phyloP scores from a whole-genome alignment of 1,140 invertebrate genomes.

The Drosophila kurseongensis region DNA sequence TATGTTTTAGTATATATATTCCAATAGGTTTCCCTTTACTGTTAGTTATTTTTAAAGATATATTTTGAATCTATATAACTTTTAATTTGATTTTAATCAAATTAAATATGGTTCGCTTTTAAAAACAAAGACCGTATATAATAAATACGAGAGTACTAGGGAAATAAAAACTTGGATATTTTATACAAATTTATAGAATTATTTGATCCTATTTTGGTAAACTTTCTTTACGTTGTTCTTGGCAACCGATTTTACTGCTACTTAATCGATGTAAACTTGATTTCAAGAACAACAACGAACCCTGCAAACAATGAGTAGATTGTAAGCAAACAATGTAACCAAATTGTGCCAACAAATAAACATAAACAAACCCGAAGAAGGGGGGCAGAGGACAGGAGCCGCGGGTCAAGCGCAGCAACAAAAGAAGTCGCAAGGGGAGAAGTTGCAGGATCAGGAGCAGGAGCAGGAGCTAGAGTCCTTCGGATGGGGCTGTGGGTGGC shows the following conservation, averaged over 20 bases:
- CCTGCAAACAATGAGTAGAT: conserved; percentile 68
- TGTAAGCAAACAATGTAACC: conserved; percentile 81
- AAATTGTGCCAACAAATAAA: conserved; percentile 82
- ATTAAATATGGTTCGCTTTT: too few relatives aligned
- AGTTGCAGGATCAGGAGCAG: conserved; percentile 34
- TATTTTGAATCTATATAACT: too few relatives aligned
- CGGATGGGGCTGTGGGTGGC: conserved; percentile 14
- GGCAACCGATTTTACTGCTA: conserved; percentile 65
- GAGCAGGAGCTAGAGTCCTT: conserved; percentile 24
- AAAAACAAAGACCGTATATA: too few relatives aligned
- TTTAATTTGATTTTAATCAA: too few relatives aligned
- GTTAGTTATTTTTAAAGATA: too few relatives aligned
- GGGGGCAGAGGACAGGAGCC: conserved; percentile 34
- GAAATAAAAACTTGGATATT: background rate
- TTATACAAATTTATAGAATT: too few relatives aligned
- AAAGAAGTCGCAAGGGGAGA: conserved; percentile 63
- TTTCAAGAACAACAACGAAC: conserved; percentile 55
- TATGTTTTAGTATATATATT: background rate
- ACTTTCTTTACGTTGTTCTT: conserved; percentile 45
- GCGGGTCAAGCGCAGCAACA: conserved; percentile 72
- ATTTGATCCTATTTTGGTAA: too few relatives aligned
- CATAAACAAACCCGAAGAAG: conserved; percentile 66
- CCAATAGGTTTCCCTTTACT: too few relatives aligned
- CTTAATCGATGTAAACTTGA: conserved; percentile 78
- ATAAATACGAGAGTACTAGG: too few relatives aligned